Conservation (phyloP, 2,113 vertebrate species). For the Rhinolophus ferrumequinum region DNA sequence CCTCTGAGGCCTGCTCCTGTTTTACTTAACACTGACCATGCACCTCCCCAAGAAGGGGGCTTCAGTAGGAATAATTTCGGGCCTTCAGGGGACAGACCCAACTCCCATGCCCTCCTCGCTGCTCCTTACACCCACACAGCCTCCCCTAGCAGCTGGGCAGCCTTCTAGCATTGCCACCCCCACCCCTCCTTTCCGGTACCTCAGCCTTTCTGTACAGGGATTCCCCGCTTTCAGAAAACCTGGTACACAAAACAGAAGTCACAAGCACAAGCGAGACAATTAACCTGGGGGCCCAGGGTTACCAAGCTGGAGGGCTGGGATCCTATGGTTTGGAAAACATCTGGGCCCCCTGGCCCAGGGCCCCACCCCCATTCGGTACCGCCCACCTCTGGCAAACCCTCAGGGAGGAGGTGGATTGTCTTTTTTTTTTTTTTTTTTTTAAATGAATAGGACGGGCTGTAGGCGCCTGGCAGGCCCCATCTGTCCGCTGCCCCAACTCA, state of each 20-base stretch:
- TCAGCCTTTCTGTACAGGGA: neutral
- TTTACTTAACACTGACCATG: neutral
- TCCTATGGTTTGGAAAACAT: constrained; percentile 61
- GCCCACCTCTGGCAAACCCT: constrained; percentile 64
- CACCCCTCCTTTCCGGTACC: neutral
- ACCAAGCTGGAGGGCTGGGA: neutral
- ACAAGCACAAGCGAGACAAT: constrained; percentile 20
- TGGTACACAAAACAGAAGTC: neutral
- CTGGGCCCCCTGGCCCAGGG: neutral
- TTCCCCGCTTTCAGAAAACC: neutral
- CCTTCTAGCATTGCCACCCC: neutral
- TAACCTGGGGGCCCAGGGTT: constrained; percentile 41
- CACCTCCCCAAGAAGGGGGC: neutral
- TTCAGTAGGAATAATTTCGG: neutral
- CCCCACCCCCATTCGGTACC: constrained; percentile 40
- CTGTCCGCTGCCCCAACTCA: constrained; percentile 88
- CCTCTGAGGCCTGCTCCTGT: neutral
- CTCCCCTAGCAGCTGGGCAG: neutral
- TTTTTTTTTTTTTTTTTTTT: constrained; percentile 56
- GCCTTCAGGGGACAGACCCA: neutral
- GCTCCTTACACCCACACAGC: accelerated
- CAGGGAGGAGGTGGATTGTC: constrained; percentile 61
- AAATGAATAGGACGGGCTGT: constrained; percentile 85
- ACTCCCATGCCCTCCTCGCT: neutral
- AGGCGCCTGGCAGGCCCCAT: constrained; percentile 89